Evolutionary conservation across 2,113 vertebrate species (phyloP).

Genomic region (Oncorhynchus nerka): DNA sequence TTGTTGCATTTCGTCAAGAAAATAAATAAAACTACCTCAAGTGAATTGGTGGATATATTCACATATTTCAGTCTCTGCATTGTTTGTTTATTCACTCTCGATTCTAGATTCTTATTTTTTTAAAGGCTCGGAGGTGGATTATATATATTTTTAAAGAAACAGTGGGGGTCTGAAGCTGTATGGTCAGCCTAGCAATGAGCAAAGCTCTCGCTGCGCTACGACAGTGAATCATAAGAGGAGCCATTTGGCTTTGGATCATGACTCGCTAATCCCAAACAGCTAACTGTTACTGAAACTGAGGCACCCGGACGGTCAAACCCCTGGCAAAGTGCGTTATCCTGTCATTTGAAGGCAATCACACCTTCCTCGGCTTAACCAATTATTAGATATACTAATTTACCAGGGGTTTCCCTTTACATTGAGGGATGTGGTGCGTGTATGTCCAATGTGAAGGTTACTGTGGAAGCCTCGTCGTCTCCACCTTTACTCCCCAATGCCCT

Average conservation of each 20-base stretch:
- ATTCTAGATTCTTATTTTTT: too few species aligned
- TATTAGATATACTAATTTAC: too few species aligned
- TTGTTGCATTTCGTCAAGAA: too few species aligned
- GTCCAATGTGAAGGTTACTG: not conserved
- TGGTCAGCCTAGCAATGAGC: not conserved
- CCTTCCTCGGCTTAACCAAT: not conserved
- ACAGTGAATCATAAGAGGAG: not conserved
- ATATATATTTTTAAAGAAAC: not conserved
- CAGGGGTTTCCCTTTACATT: not conserved
- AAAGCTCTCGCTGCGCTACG: not conserved
- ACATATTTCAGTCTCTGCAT: too few species aligned
- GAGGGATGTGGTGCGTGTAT: not conserved
- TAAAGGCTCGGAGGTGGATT: not conserved
- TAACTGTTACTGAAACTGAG: conserved; percentile 36
- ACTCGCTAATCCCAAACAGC: conserved; percentile 43
- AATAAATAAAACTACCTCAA: too few species aligned
- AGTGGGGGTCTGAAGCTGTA: not conserved
- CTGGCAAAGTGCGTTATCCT: not conserved
- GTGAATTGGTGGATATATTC: too few species aligned
- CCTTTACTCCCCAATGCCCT: not conserved
- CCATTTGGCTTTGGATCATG: conserved; percentile 19
- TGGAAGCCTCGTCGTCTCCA: conserved; percentile 5
- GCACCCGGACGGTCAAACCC: conserved; percentile 22
- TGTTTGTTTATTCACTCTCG: too few species aligned
- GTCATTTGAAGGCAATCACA: conserved; percentile 44